Evolutionary conservation across 2,113 vertebrate genomes (phyloP), one percentile per base, ranked within the genome.

Genomic region (Sander lucioperca): DNA sequence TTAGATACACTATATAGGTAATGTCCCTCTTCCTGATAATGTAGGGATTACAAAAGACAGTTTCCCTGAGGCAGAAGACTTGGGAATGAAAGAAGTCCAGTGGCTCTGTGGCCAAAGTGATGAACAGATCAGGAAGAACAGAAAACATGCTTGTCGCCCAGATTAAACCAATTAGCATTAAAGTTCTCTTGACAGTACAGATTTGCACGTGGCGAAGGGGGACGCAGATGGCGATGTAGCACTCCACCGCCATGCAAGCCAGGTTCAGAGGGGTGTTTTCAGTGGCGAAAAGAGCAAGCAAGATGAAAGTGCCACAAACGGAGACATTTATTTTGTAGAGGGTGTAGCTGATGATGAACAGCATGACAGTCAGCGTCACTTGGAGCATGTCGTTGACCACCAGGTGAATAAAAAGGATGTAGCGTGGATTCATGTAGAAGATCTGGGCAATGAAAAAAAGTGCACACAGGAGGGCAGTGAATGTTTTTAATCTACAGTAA

Each of bases 201-300:
- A 95, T 88, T 51, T 89, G 90, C 18, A 36, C 10, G 16, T 94
- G 93, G n/a, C 67, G 90, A 0, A 95, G 83, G 2, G 95, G 95
- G n/a, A 93, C 6, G 50, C 95, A 94, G n/a, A 95, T 62, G 80
- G 95, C 94, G 56, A 94, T 80, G 85, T 92, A 95, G 58, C 94
- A 93, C 63, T 95, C 95, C 21, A 91, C 43, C 0, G 92, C 94
- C 94, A 95, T 95, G 63, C 93, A 91, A 1, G 93, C 94, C 80
- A 95, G 86, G 76, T 91, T 95, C 66, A 95, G 80, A 4, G 94
- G 94, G 1, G 92, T 94, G 86, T 91, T 94, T 47, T 92, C 88
- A 6, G 89, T 89, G 66, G 90, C 73, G 70, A 91, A 66, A 7
- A 91, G n/a, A 1, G 85, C 50, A 0, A 92, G 1, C 21, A 92